Base-by-base conservation (phyloP, 2,797 vertebrate species). In the Acipenser transmontanus region DNA sequence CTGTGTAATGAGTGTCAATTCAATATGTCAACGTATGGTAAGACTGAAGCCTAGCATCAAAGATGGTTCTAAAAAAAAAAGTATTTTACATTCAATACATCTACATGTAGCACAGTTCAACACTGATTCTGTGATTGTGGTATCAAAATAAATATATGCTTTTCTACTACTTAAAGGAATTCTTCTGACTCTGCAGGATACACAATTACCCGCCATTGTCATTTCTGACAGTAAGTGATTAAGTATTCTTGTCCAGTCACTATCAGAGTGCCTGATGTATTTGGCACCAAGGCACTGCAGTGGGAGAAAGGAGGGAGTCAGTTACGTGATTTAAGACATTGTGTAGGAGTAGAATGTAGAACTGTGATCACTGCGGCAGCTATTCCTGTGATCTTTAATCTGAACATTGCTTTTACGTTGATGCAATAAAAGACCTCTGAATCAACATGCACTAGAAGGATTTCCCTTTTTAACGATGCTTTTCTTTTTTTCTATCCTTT, bases 381-480 rank as follows among this genome's bases (percentile, higher is more conserved):
- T 13, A n/a, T 57, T 57, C 12, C 54, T 57, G 11, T 57, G 54
- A 57, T 57, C 54, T 57, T 13, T 57, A n/a, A 57, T 57, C 54
- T n/a, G 6, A 57, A n/a, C 12, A 11, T 57, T 13, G 12, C 54
- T 57, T n/a, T 11, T n/a, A n/a, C 7, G 1, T 57, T 7, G 54
- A 57, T 7, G 2, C 54, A 57, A 13, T 13, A 7, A 13, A 13
- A 13, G 54, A 13, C 12, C 14, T 57, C 54, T 3, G 54, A 57
- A 57, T 57, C 6, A 57, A 57, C 12, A 57, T 13, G 4, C 3
- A 34, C 34, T 34, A 34, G 34, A 34, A 34, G 34, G 34, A 34
- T 34, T 34, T 34, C 34, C 34, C 4, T 34, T 34, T 34, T 34
- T 34, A 4, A 34, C 12, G 12, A 57, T n/a, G 54, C 54, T 11